Base-by-base conservation (phyloP, 2,113 vertebrate species). In the Antigone vipio region DNA sequence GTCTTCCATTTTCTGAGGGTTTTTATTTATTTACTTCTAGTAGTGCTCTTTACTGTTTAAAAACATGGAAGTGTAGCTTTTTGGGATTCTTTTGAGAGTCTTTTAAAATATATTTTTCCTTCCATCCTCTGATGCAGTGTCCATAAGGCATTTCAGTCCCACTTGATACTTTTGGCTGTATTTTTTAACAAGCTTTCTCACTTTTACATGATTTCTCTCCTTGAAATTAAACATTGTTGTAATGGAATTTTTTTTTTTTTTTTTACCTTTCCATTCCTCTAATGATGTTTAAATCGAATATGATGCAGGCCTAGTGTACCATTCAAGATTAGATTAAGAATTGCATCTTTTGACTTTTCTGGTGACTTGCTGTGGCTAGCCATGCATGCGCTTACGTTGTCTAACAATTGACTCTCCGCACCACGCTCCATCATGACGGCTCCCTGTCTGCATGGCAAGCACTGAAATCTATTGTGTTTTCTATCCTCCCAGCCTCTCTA, bases 371-470 rank as follows among this genome's bases (percentile, higher is more conserved):
- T 66, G 35, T 35, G 64, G 12, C 42, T 30, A 27, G 17, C 35
- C 5, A 1, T 7, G 35, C 56, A 8, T 3, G 40, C 0, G 1
- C 42, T 8, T 22, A 6, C 1, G 4, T 12, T 53, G 35, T 24
- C 22, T 29, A 17, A 20, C 26, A 29, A 8, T 45, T 59, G 9
- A 7, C 52, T 34, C 45, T 59, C 67, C 24, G 23, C 26, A 18
- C 38, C 19, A 2, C 1, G 4, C 38, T 66, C 38, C 1, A 0
- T 29, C 4, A 0, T 73, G 38, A n/a, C 5, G 67, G 29, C 38
- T 80, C 52, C 59, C 40, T 26, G 24, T 68, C 47, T 22, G 40
- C n/a, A 19, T 19, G 20, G 29, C 29, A 16, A 53, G 2, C 34
- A 40, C 67, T 30, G 59, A 40, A 52, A 47, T 52, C 22, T 9